Evolutionary conservation across 2,113 vertebrate genomes (phyloP), one percentile per base, ranked within the genome.

Genomic region (Ariopsis seemanni): DNA sequence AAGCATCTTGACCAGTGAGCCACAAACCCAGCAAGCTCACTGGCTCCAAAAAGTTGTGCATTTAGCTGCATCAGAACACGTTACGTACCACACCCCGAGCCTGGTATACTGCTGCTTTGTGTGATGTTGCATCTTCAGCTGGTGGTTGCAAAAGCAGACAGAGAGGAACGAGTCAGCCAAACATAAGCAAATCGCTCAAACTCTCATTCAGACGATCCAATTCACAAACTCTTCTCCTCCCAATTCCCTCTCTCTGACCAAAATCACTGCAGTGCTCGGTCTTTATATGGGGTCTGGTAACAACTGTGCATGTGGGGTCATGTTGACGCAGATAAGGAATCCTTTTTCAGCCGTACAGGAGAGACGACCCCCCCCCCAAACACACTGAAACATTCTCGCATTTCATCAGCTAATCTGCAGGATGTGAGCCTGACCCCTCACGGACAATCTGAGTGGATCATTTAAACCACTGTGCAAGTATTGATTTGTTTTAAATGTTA

Each of bases 21-120:
- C 22, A 55, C 7, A 42, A 48, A 42, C 42, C 72, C 63, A n/a
- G 25, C 20, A 69, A 69, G 27, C 27, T 69, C n/a, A 17, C 17
- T 4, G 18, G 34, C 18, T 20, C 10, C 17, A 48, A 20, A 20
- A 42, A 10, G 34, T 10, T 18, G 27, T 30, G 1, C 14, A 3
- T 18, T 27, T 71, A 71, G 30, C 34, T 20, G 34, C 11, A 25
- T 50, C 14, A 78, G 15, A 72, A 83, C 27, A 12, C 17, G 12
- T 62, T 89, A 94, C 93, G 57, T 94, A 94, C 90, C 94, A 93
- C 91, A 93, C 88, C 86, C 91, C 90, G 57, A 93, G 90, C 93
- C 91, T 92, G 93, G 84, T 90, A 91, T 67, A 86, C 84, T 79
- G 69, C 10, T 20, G 87, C 27, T 87, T 84, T 88, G 85, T 71